Percentiles rank a stretch among this genome's conserved stretches.
phyloP scores from a whole-genome alignment of 2,113 vertebrate species.

The Sinosuthora webbiana region DNA sequence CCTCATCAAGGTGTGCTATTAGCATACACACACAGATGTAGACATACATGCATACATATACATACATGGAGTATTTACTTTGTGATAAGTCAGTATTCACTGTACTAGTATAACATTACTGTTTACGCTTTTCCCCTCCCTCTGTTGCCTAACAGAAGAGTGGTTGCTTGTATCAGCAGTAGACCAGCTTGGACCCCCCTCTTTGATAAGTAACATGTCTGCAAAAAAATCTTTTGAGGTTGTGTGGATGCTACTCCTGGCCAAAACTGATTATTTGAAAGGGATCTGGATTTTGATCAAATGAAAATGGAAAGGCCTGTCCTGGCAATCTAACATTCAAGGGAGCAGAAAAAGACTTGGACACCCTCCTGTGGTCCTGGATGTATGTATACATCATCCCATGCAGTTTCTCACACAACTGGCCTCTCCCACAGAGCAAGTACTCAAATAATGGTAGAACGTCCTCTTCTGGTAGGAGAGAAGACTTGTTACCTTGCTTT shows the following conservation, averaged over 20 bases:
- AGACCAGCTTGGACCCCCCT: background rate
- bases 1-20: background rate
- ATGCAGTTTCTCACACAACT: background rate
- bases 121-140: background rate
- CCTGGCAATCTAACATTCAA: background rate
- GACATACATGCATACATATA: fast-evolving
- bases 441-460: background rate
- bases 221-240: background rate
- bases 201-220: background rate
- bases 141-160: background rate
- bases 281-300: background rate
- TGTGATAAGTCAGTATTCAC: background rate
- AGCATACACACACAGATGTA: background rate
- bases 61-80: background rate
- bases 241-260: background rate
- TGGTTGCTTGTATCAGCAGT: background rate
- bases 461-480: slow-evolving; percentile 40
- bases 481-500: background rate
- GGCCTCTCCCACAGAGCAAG: background rate
- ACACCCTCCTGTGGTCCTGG: background rate
- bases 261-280: background rate
- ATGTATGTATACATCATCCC: background rate
- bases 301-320: background rate
- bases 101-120: background rate
- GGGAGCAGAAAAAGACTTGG: background rate